phyloP scores from a whole-genome alignment of 2,113 vertebrate species.

The Myotis davidii region DNA sequence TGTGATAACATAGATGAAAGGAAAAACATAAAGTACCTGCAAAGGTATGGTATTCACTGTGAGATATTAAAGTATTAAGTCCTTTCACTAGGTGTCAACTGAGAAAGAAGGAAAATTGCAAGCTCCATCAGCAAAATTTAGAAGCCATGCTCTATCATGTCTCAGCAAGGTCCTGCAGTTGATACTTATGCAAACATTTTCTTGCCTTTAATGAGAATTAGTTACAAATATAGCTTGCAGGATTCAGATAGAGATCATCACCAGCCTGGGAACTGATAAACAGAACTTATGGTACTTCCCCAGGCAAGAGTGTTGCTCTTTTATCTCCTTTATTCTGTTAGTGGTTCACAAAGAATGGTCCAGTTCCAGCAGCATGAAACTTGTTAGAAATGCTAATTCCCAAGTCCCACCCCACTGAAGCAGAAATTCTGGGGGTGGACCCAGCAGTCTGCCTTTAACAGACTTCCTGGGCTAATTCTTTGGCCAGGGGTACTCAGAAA shows the following conservation, averaged over 20 bases:
- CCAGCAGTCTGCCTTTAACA: not conserved
- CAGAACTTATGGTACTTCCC: not conserved
- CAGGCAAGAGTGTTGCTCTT: not conserved
- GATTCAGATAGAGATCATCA: not conserved
- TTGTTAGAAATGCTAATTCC: not conserved
- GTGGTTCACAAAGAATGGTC: not conserved
- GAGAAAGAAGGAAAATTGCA: conserved; percentile 58
- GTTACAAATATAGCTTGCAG: conserved; percentile 1
- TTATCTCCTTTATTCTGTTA: not conserved
- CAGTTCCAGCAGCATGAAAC: not conserved
- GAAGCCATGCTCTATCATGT: conserved; percentile 19
- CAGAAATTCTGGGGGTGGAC: not conserved
- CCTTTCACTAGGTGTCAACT: conserved; percentile 56
- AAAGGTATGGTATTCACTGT: conserved; percentile 68
- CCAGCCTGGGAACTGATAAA: not conserved
- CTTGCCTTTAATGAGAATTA: conserved; percentile 48
- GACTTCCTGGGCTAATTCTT: not conserved
- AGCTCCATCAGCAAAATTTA: conserved; percentile 38
- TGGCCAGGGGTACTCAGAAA: not conserved
- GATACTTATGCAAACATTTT: conserved; percentile 37
- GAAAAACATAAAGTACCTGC: conserved; percentile 49
- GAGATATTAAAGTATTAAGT: conserved; percentile 72
- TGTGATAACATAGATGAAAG: conserved; percentile 56
- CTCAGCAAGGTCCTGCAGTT: not conserved
- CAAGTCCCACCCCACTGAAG: not conserved